Base-by-base conservation (phyloP, 1,140 invertebrate species). In the Dendrolimus kikuchii region DNA sequence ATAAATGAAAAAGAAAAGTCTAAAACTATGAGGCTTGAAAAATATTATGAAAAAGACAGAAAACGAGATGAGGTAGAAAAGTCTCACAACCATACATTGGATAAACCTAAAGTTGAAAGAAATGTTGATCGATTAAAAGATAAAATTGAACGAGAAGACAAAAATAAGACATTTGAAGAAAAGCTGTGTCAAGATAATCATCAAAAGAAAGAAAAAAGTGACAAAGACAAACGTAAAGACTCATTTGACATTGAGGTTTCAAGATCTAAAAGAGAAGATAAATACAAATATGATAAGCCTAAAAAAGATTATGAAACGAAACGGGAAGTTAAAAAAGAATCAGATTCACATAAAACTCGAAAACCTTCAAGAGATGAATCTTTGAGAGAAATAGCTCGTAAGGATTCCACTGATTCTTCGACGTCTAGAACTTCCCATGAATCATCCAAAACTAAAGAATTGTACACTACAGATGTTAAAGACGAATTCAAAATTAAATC, bases 331-430 rank as follows among this genome's bases (percentile, higher is more conserved):
- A 78, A 78, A 68, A 78, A 76, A 62, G 79, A 85, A 46, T 53
- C 52, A 38, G 81, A 85, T 38, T 56, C 50, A 40, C 61, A 52
- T 5, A 83, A 80, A 70, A 77, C 66, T 53, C 60, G 80, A 39
- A 88, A 88, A 68, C 70, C 77, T 52, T 87, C 84, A 10, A 75
- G 83, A 70, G 85, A 88, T 58, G 86, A 88, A 68, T 68, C 71
- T 44, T 68, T 70, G 4, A 75, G 79, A 64, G 87, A 87, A 64
- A 74, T 88, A 38, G 71, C 68, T 60, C 69, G 87, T 5, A 88
- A 88, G 71, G 87, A 88, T 75, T 88, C 86, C 2, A 88, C 85
- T 44, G 87, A 88, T 64, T 88, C 86, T n/a, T 79, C 81, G 9
- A 68, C 81, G n/a, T 88, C 87, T 45, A 78, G 87, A 72, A 71